Conservation (phyloP, 2,888 invertebrate species). For the Monoplex corrugatus region DNA sequence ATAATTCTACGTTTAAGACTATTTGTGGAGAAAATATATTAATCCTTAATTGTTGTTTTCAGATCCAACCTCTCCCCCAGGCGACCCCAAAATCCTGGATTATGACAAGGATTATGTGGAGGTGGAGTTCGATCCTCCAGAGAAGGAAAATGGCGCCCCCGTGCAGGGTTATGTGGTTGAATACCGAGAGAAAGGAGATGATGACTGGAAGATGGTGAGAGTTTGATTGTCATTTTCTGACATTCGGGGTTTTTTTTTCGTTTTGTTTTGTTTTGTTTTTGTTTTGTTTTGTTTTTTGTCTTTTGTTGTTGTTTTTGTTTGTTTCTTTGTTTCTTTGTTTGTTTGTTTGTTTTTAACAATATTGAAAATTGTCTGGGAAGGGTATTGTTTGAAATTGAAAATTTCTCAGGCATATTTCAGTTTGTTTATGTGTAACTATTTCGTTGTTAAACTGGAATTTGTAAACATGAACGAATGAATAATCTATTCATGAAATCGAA, state of each 20-base stretch:
- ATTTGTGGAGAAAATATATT: background rate
- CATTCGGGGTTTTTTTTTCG: background rate
- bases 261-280: background rate
- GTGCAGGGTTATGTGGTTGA: slow-evolving; percentile 93
- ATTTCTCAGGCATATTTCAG: no score
- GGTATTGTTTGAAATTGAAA: no score
- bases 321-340: no score
- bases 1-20: background rate
- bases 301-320: no score
- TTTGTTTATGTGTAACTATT: no score
- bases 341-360: no score
- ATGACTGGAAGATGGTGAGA: slow-evolving; percentile 86
- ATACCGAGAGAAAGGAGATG: slow-evolving; percentile 86
- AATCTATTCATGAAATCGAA: no score
- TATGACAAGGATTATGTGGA: slow-evolving; percentile 82
- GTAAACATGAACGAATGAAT: no score
- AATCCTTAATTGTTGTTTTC: slow-evolving; percentile 14
- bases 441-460: no score
- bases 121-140: slow-evolving; percentile 94
- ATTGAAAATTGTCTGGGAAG: no score
- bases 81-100: slow-evolving; percentile 87
- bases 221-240: background rate
- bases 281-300: no score
- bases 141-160: slow-evolving; percentile 95
- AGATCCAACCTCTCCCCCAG: slow-evolving; percentile 79